Percentiles rank a stretch among this genome's conserved stretches.
Conservation (phyloP, 1,140 invertebrate species). For the Drosophila melanogaster region DNA sequence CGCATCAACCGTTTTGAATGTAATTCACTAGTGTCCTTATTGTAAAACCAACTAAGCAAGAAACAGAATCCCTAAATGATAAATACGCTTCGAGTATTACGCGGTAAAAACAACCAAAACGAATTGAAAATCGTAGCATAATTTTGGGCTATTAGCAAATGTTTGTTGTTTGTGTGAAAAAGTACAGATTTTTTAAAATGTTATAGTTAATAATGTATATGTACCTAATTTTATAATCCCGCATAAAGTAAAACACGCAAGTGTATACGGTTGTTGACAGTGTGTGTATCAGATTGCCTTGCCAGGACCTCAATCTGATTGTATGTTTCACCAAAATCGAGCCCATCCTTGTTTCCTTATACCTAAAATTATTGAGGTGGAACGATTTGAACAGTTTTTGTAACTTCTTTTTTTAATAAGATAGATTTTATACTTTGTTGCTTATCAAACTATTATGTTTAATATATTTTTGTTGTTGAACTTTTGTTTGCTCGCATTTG, state of each 20-base stretch:
- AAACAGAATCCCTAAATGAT: slow-evolving; percentile 47
- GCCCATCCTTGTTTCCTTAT: not conserved
- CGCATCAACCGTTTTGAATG: slow-evolving; percentile 50
- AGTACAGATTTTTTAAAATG: slow-evolving; percentile 54
- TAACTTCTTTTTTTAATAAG: not conserved
- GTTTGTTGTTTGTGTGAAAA: slow-evolving; percentile 52
- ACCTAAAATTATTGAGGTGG: not conserved
- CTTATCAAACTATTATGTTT: too few relatives aligned
- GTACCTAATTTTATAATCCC: slow-evolving; percentile 54
- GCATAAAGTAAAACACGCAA: slow-evolving; percentile 31
- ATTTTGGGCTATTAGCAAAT: slow-evolving; percentile 73
- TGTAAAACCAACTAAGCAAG: slow-evolving; percentile 47
- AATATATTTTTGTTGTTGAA: not conserved
- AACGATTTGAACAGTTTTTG: not conserved
- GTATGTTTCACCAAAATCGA: not conserved
- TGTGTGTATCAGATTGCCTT: slow-evolving; percentile 22
- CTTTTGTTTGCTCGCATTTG: not conserved
- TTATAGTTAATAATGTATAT: slow-evolving; percentile 50
- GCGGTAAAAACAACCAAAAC: slow-evolving; percentile 60
- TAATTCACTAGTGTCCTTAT: slow-evolving; percentile 75
- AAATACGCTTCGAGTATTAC: slow-evolving; percentile 64
- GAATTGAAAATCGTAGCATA: slow-evolving; percentile 58
- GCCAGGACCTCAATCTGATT: not conserved
- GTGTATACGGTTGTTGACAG: slow-evolving; percentile 17
- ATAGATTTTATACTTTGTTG: too few relatives aligned